phyloP scores from a whole-genome alignment of 2,113 vertebrate genomes.

The Cyanistes caeruleus region DNA sequence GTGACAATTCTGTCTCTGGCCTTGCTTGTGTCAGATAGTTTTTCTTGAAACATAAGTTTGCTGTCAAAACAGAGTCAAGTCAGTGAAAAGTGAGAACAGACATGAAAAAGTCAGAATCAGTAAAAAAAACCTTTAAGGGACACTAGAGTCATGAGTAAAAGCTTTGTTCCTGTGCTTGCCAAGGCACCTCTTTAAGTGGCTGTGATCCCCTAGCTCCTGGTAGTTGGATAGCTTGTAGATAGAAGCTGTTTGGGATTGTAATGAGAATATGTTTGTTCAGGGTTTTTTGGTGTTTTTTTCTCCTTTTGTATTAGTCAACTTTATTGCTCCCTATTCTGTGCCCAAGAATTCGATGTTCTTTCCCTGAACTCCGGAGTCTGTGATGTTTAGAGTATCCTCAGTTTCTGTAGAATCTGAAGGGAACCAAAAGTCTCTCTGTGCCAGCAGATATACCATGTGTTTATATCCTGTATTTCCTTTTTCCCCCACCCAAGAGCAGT shows the following conservation, averaged over 20 bases:
- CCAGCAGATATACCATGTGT: not conserved
- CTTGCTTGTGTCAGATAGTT: not conserved
- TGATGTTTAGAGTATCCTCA: not conserved
- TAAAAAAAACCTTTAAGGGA: not conserved
- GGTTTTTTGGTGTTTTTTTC: not conserved
- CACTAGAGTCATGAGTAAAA: not conserved
- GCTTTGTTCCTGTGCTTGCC: not conserved
- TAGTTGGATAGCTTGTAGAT: not conserved
- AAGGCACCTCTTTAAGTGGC: not conserved
- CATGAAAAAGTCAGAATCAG: not conserved
- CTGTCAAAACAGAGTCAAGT: not conserved
- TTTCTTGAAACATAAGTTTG: not conserved
- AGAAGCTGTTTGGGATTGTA: not conserved
- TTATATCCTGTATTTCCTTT: not conserved
- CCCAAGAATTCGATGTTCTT: not conserved
- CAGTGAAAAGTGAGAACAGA: not conserved
- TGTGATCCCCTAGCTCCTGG: not conserved
- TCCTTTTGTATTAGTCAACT: not conserved
- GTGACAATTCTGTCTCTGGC: not conserved
- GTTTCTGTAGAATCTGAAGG: not conserved
- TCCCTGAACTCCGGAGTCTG: not conserved
- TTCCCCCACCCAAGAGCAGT: not conserved
- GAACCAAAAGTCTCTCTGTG: not conserved
- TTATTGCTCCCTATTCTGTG: not conserved
- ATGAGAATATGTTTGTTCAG: not conserved